Base-by-base conservation (phyloP, 2,113 vertebrate species). In the Callipepla squamata region DNA sequence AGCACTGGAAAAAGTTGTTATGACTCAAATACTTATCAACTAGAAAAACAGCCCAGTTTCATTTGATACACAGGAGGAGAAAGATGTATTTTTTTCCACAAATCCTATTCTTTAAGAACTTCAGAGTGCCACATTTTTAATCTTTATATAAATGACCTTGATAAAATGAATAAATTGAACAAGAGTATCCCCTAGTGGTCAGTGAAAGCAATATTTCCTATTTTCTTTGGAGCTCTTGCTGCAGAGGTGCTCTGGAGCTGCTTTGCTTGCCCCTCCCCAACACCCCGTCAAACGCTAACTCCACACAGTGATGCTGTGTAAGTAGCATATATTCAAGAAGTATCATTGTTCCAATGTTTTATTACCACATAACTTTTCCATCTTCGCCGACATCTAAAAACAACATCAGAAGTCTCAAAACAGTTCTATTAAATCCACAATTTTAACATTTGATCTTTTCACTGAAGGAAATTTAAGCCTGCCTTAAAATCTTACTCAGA, bases 101-200 rank as follows among this genome's bases (percentile, higher is more conserved):
- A 92, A 85, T 77, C 34, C 28, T 78, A 86, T 85, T 90, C 93
- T 92, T 97, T 62, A 91, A 85, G 84, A 82, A 50, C 30, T 80
- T 86, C 77, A 40, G 19, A 21, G 30, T 19, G 25, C 42, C 74
- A 86, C 21, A 96, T 95, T 97, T 97, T 95, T 95, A 91, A 97
- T 96, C 96, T 94, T 97, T 95, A 96, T 97, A 97, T 92, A 97
- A 97, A 77, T 96, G 95, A 96, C 94, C 92, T 93, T 95, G 92
- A 82, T 91, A 82, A 96, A 97, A 85, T 21, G 22, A 95, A 95
- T 95, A 97, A 96, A 86, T 97, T 96, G 95, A 96, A 25, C 95
- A 96, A 97, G 95, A 92, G 66, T 96, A 96, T 94, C 96, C 97
- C 95, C 95, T 96, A 95, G 96, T 95, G 96, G 96, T 85, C 89